A percentile compares a stretch with the other conserved stretches of the same genome.
These are phyloP conservation scores for Maconellicoccus hirsutus DNA, from an alignment of 1,140 invertebrate genomes.

Conservation along the genomic window DNA sequence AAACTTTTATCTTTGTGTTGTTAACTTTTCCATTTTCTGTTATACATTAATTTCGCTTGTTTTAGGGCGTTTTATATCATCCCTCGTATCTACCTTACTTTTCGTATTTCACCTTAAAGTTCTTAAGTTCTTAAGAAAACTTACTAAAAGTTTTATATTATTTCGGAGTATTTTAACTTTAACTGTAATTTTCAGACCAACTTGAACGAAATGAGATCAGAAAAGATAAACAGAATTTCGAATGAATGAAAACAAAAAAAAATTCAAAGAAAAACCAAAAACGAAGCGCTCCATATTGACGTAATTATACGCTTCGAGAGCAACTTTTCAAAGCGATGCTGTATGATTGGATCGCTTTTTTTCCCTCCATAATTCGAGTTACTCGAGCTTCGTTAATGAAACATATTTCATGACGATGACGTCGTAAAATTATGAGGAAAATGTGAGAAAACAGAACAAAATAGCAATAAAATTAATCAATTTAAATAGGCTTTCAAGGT, in stretches of 20 bases:
- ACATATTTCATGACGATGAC: too few relatives aligned
- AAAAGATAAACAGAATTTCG: conserved; percentile 9
- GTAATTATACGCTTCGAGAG: not conserved
- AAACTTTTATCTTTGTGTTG: not conserved
- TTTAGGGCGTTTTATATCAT: conserved; percentile 9
- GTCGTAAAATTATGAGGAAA: too few relatives aligned
- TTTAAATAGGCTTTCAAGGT: too few relatives aligned
- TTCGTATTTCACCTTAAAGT: conserved; percentile 9
- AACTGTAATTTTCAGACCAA: conserved; percentile 4
- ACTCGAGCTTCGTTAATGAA: too few relatives aligned
- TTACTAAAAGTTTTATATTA: conserved; percentile 2
- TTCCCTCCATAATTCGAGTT: too few relatives aligned
- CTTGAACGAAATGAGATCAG: conserved; percentile 7
- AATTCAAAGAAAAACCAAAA: not conserved
- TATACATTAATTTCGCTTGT: conserved; percentile 9
- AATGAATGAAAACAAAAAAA: not conserved
- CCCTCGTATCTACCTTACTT: conserved; percentile 2
- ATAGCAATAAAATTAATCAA: too few relatives aligned
- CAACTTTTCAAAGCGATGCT: too few relatives aligned
- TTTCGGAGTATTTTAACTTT: conserved; percentile 9
- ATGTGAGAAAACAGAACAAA: too few relatives aligned
- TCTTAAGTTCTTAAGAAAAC: conserved; percentile 1
- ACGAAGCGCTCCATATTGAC: not conserved
- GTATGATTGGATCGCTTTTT: too few relatives aligned
- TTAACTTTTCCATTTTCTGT: conserved; percentile 5